Evolutionary conservation across 2,113 vertebrate genomes (phyloP), one percentile per base, ranked within the genome.

Genomic region (Empidonax traillii): DNA sequence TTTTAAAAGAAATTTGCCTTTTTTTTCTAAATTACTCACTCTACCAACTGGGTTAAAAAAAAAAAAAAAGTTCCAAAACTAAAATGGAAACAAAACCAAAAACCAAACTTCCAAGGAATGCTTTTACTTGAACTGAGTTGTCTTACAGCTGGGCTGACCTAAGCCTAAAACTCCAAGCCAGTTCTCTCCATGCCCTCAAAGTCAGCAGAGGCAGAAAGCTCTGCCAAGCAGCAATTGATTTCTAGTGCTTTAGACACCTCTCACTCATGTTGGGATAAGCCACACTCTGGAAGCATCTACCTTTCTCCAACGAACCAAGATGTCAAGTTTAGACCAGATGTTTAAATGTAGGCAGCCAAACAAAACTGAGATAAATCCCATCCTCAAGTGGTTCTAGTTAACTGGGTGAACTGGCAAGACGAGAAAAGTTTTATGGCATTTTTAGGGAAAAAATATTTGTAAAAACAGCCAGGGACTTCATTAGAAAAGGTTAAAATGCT

Each of bases 401-500:
- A 92, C 62, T 74, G 85, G 68, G 72, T 90, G 87, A 80, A 91
- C 47, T 67, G 79, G 85, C 55, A 95, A 74, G 62, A 83, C 23
- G 81, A 43, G 58, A 79, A 89, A 85, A 85, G 23, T n/a, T 25
- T 87, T 39, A 58, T 27, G 24, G 63, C 46, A 67, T 93, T 94
- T 95, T 85, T 51, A 28, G 33, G 59, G 72, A 43, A 41, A n/a
- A 96, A 93, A 58, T 66, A 76, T 43, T 73, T 80, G 46, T 52
- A 23, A 73, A 94, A 93, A 80, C 19, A 75, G 89, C 39, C 80
- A 94, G 89, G 71, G 77, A 66, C 87, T 96, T 89, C 83, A 93
- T 77, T 37, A 74, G 39, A 44, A 90, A 95, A 95, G 77, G 78
- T 87, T 96, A 86, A 75, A 46, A 52, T 15, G 18, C 39, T 92